Conservation (phyloP, 2,113 vertebrate species). For the Scophthalmus maximus region DNA sequence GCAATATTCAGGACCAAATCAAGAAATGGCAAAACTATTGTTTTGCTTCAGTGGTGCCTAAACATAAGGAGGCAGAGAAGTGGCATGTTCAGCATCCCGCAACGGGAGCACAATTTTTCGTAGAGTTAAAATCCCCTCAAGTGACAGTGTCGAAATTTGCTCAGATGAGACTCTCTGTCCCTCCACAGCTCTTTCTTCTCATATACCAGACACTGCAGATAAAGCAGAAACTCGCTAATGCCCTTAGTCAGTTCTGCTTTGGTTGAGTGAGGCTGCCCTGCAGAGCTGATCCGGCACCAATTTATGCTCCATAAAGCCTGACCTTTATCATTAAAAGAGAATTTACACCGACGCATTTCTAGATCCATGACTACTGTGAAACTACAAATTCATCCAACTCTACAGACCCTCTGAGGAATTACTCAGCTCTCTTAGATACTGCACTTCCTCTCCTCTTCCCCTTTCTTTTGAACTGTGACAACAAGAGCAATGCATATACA, state of each 20-base stretch:
- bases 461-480: constrained; percentile 14
- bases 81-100: constrained; percentile 26
- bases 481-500: constrained; percentile 15
- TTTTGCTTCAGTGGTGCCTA: constrained; percentile 60
- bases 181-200: constrained; percentile 32
- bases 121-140: constrained; percentile 49
- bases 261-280: constrained; percentile 45
- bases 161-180: constrained; percentile 28
- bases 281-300: constrained; percentile 53
- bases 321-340: constrained; percentile 60
- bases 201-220: constrained; percentile 38
- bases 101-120: constrained; percentile 44
- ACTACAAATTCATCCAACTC: constrained; percentile 31
- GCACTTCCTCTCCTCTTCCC: not conserved
- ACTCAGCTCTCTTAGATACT: not conserved
- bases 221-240: constrained; percentile 42
- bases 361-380: constrained; percentile 25
- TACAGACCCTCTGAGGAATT: constrained; percentile 21
- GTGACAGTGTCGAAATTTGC: constrained; percentile 32
- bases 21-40: constrained; percentile 61
- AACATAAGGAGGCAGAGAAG: constrained; percentile 52
- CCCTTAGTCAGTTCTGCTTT: constrained; percentile 44
- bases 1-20: constrained; percentile 62
- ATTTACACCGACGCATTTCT: constrained; percentile 45
- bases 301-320: constrained; percentile 54